phyloP scores from a whole-genome alignment of 1,140 invertebrate species.

The Asbolus verrucosus region DNA sequence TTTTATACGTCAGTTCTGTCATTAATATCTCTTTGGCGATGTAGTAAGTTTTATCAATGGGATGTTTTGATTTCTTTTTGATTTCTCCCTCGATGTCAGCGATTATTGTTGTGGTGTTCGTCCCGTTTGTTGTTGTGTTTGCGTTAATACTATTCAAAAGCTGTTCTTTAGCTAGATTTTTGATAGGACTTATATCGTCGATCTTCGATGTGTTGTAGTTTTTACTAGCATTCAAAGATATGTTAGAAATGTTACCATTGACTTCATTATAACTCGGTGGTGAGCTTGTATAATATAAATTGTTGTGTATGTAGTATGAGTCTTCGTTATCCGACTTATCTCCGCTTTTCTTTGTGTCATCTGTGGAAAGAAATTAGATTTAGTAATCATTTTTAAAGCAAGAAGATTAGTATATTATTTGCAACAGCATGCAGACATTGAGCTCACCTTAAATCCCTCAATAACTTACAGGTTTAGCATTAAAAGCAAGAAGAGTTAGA shows the following conservation, averaged over 20 bases:
- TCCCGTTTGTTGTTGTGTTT: constrained; percentile 47
- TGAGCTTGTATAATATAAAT: constrained; percentile 58
- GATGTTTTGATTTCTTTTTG: constrained; percentile 57
- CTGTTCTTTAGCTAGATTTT: constrained; percentile 58
- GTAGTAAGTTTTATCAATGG: constrained; percentile 86
- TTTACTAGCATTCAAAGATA: constrained; percentile 52
- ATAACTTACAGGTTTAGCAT: constrained; percentile 18
- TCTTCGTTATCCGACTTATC: constrained; percentile 48
- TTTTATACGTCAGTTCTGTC: constrained; percentile 96
- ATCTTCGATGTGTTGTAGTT: constrained; percentile 46
- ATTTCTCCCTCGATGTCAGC: constrained; percentile 64
- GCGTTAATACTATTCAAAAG: constrained; percentile 62
- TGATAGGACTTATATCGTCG: constrained; percentile 53
- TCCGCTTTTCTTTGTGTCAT: constrained; percentile 46
- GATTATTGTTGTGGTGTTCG: constrained; percentile 56
- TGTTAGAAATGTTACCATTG: constrained; percentile 57
- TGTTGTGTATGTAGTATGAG: constrained; percentile 53
- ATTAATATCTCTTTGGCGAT: constrained; percentile 95
- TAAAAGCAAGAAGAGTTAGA: constrained; percentile 43
- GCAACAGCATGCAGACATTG: constrained; percentile 4
- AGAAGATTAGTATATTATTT: background rate
- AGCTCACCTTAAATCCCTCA: constrained; percentile 38
- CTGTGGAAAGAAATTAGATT: constrained; percentile 51
- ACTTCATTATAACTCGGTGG: constrained; percentile 54
- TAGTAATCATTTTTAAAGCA: background rate